phyloP scores from a whole-genome alignment of 2,797 vertebrate species.

The Hoplostethus mediterraneus region DNA sequence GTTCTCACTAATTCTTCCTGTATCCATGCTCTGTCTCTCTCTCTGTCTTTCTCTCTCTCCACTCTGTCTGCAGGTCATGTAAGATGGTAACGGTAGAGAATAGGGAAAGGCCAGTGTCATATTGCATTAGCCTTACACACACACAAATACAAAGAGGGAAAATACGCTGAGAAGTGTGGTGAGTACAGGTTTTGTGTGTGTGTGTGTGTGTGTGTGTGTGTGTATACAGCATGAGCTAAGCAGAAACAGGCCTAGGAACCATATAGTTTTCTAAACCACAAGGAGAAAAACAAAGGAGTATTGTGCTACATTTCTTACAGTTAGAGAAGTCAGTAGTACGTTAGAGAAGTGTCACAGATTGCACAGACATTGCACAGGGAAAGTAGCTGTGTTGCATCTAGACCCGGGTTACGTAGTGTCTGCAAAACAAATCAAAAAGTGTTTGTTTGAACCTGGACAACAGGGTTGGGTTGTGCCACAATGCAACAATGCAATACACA shows the following conservation, averaged over 20 bases:
- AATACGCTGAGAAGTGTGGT: constrained; percentile 53
- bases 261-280: constrained; percentile 34
- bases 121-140: constrained; percentile 57
- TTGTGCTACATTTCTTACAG: constrained; percentile 30
- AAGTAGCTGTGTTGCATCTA: constrained; percentile 17
- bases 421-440: neutral
- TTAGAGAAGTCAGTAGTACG: neutral
- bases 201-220: constrained; percentile 17
- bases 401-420: neutral
- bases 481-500: no score
- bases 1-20: constrained; percentile 3
- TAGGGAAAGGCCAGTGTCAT: constrained; percentile 72
- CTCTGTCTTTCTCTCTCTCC: neutral
- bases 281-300: constrained; percentile 50
- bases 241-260: constrained; percentile 19
- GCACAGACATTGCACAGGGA: neutral
- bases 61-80: constrained; percentile 48
- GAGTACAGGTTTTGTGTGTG: constrained; percentile 20
- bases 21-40: neutral
- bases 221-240: neutral
- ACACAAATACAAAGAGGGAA: constrained; percentile 31
- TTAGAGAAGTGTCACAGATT: constrained; percentile 9
- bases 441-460: no score
- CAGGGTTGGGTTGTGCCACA: no score
- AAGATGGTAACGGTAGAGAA: constrained; percentile 43